These are phyloP conservation scores for Parauchenoglanis ngamensis DNA, from an alignment of 2,797 vertebrate species.

Conservation along the genomic window DNA sequence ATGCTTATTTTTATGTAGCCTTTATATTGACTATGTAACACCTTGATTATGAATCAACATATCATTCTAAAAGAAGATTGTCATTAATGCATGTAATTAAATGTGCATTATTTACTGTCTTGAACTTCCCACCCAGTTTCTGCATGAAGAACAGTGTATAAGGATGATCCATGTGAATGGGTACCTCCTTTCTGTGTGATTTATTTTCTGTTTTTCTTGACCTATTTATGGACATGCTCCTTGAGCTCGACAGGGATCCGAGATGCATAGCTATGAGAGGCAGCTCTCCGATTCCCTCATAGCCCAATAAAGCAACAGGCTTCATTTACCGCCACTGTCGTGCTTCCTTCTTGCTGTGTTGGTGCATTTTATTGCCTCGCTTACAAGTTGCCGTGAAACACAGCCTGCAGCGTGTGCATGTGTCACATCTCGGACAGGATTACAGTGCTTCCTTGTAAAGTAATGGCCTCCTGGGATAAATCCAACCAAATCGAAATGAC, in stretches of 20 bases:
- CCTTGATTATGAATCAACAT: not conserved
- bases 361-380: constrained; percentile 70
- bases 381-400: constrained; percentile 43
- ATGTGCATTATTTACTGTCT: not conserved
- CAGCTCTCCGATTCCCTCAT: constrained; percentile 74
- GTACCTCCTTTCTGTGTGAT: constrained; percentile 58
- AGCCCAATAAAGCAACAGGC: constrained; percentile 75
- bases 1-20: not conserved
- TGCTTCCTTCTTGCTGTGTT: constrained; percentile 74
- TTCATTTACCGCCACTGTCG: constrained; percentile 73
- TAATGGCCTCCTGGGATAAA: constrained; percentile 33
- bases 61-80: not conserved
- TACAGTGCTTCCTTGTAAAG: constrained; percentile 50
- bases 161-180: constrained; percentile 40
- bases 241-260: constrained; percentile 52
- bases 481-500: constrained; percentile 16
- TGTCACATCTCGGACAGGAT: constrained; percentile 43
- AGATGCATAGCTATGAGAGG: constrained; percentile 60
- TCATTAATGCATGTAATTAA: not conserved
- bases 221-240: constrained; percentile 56
- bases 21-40: not conserved
- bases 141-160: not conserved
- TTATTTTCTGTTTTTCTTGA: constrained; percentile 65
- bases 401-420: constrained; percentile 50
- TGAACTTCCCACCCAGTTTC: not conserved